These are phyloP conservation scores for Todiramphus saurophagus DNA, from an alignment of 2,113 vertebrate species.

Conservation along the genomic window DNA sequence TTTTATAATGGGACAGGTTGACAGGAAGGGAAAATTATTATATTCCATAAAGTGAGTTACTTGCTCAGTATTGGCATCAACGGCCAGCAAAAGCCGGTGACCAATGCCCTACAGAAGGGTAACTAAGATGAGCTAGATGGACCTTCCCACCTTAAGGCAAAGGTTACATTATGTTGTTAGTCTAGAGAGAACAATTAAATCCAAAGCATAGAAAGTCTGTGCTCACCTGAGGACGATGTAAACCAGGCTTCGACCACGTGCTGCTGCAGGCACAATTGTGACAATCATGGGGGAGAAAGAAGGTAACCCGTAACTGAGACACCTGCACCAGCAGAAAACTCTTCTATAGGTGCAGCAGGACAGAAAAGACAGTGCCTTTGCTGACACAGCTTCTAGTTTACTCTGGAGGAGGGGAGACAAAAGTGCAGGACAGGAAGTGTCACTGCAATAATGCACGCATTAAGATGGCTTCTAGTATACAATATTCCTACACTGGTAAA, in stretches of 20 bases:
- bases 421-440: background rate
- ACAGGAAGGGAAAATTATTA: background rate
- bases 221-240: background rate
- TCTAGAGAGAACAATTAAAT: background rate
- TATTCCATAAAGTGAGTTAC: background rate
- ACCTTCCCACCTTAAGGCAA: background rate
- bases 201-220: background rate
- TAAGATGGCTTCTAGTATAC: background rate
- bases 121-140: background rate
- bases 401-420: background rate
- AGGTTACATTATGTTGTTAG: background rate
- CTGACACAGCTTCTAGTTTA: background rate
- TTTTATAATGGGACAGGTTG: background rate
- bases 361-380: background rate
- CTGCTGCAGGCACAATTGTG: background rate
- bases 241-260: background rate
- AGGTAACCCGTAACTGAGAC: background rate
- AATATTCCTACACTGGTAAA: background rate
- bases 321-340: background rate
- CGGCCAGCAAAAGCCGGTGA: background rate
- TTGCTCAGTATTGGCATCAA: background rate
- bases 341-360: background rate
- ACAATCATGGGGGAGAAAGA: background rate
- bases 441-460: accelerated
- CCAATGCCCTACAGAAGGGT: accelerated